Conservation (phyloP, 2,888 invertebrate genomes). For the Eupelmus urozonus region DNA sequence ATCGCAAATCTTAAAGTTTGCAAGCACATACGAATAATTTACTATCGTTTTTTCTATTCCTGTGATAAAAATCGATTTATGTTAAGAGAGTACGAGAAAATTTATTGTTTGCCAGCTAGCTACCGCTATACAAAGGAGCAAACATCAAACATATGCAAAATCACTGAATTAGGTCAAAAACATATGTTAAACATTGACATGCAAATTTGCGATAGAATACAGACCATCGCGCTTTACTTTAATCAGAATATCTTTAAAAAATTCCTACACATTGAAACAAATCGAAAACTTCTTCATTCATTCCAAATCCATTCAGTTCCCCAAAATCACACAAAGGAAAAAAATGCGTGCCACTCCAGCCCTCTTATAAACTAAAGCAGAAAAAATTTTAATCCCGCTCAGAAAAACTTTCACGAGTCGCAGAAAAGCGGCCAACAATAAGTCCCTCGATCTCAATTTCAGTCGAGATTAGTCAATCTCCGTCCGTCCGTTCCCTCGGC, state of each 20-base stretch:
- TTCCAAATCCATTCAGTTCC: too few relatives aligned
- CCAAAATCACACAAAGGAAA: too few relatives aligned
- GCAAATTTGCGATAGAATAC: too few relatives aligned
- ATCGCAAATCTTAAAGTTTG: too few relatives aligned
- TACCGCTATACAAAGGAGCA: neutral
- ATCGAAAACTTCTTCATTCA: too few relatives aligned
- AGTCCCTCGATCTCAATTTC: slow-evolving; percentile 45
- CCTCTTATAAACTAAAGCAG: neutral
- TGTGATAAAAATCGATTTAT: neutral
- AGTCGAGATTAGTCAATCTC: slow-evolving; percentile 46
- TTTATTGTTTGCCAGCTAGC: neutral
- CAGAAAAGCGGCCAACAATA: slow-evolving; percentile 4
- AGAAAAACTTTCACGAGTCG: neutral
- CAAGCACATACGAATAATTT: too few relatives aligned
- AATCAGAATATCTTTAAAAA: too few relatives aligned
- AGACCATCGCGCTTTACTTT: too few relatives aligned
- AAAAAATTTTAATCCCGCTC: slow-evolving; percentile 9
- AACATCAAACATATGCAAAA: slow-evolving; percentile 4
- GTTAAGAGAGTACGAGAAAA: neutral
- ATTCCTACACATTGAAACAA: too few relatives aligned
- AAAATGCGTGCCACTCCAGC: too few relatives aligned
- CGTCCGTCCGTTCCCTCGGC: slow-evolving; percentile 3
- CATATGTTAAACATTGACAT: neutral
- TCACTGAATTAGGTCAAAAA: slow-evolving; percentile 2
- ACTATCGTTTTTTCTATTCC: too few relatives aligned